These are phyloP conservation scores for Forficula auricularia DNA, from an alignment of 1,140 invertebrate species.

Conservation along the genomic window DNA sequence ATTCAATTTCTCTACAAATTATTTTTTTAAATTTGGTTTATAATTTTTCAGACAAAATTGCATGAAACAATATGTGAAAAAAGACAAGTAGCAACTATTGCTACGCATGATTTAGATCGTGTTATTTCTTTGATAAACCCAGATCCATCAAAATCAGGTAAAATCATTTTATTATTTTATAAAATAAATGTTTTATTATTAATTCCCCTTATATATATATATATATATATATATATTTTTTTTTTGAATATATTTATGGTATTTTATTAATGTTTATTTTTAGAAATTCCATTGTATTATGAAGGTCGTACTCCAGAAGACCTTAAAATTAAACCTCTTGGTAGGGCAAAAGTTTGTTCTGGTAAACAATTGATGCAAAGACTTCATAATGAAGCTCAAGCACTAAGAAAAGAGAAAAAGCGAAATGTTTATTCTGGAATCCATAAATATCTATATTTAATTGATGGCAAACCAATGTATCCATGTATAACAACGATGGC, in stretches of 20 bases:
- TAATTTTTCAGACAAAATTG: conserved; percentile 35
- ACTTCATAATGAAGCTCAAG: conserved; percentile 55
- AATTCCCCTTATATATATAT: too few species aligned
- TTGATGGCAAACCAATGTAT: conserved; percentile 53
- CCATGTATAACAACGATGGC: conserved; percentile 46
- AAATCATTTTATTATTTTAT: too few species aligned
- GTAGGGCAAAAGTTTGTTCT: conserved; percentile 35
- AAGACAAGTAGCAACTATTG: conserved; percentile 56
- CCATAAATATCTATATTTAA: conserved; percentile 60
- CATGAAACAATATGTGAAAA: conserved; percentile 65
- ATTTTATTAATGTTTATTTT: too few species aligned
- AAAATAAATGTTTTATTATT: too few species aligned
- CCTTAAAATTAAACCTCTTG: conserved; percentile 46
- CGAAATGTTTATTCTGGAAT: conserved; percentile 59
- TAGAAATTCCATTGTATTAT: conserved; percentile 35
- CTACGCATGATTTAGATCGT: conserved; percentile 58
- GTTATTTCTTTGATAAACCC: conserved; percentile 33
- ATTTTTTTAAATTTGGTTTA: too few species aligned
- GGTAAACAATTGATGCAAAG: conserved; percentile 45
- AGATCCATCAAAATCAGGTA: too few species aligned
- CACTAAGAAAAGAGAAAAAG: conserved; percentile 57
- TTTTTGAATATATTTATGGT: too few species aligned
- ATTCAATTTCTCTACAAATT: too few species aligned
- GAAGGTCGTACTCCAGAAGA: conserved; percentile 39
- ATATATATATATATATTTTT: too few species aligned